Evolutionary conservation across 2,888 invertebrate genomes (phyloP), one percentile per base, ranked within the genome.

Genomic region (Invenusta paracnida): DNA sequence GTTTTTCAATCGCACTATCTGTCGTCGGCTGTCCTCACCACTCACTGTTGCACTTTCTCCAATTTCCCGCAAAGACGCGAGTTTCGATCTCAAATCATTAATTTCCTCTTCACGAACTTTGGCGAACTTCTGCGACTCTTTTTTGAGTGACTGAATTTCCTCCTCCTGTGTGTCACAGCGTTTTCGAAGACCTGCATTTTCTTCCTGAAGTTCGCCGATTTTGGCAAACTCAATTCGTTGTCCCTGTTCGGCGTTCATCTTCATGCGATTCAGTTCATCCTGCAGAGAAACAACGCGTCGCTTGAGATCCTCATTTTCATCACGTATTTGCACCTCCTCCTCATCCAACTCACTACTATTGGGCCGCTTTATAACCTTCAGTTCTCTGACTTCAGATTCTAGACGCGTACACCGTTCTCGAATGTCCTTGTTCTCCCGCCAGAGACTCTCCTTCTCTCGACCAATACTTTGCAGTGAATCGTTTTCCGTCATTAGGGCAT

Each of bases 251-350:
- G 17, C 73, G 25, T 23, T 73, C 23, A 5, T 25, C 23, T 73
- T 73, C 27, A 73, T 25, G 2, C 23, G 5, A 73, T 73, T 73
- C 2, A 73, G 27, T 73, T 73, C 27, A 73, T 25, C 27, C 23
- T 73, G 23, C 5, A 73, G 73, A 25, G 73, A n/a, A 2, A 73
- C 73, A 2, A 73, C 73, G 17, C 73, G 73, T 23, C 23, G 73
- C 23, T 73, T 73, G 27, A 73, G 73, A 25, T 73, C 73, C 25
- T 73, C 73, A 73, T 73, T 73, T 73, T 73, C 73, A 73, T 73
- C 73, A 2, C 73, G 17, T n/a, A 73, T 73, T 73, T 73, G 5
- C 11, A 73, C 73, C 27, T 73, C 73, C 23, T 73, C 73, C 25
- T 73, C 73, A 25, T 73, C 73, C 73, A 73, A 23, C 25, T 73